Conservation (phyloP, 2,888 invertebrate species). For the Oligia fasciuncula region DNA sequence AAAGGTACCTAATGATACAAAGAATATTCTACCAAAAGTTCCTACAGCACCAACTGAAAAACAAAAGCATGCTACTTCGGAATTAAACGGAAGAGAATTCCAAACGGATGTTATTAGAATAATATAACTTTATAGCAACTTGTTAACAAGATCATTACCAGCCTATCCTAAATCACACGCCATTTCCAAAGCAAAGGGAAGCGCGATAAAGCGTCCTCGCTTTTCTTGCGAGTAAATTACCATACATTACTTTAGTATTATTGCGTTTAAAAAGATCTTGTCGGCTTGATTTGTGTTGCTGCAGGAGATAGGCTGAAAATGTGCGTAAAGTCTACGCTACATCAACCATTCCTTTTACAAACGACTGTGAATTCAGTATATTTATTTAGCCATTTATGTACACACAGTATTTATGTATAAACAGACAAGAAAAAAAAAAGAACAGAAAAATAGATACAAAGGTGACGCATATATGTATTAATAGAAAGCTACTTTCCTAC, state of each 20-base stretch:
- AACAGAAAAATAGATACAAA: too few relatives aligned
- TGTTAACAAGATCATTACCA: conserved; percentile 69
- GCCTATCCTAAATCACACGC: conserved; percentile 66
- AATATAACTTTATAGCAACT: conserved; percentile 62
- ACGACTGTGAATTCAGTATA: not conserved
- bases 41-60: not conserved
- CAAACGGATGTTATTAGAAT: conserved; percentile 46
- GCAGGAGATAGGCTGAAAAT: conserved; percentile 50
- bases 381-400: not conserved
- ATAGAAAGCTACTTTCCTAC: too few relatives aligned
- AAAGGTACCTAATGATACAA: not conserved
- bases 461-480: too few relatives aligned
- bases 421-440: too few relatives aligned
- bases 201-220: conserved; percentile 59
- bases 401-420: too few relatives aligned
- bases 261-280: conserved; percentile 65
- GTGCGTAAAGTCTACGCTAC: not conserved
- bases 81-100: conserved; percentile 43
- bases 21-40: not conserved
- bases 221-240: conserved; percentile 63
- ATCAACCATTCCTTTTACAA: conserved; percentile 17
- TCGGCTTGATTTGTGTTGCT: conserved; percentile 62
- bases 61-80: conserved; percentile 3
- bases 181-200: conserved; percentile 61
- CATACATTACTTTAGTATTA: conserved; percentile 63